phyloP scores from a whole-genome alignment of 2,888 invertebrate genomes.

The Drosophila kokeensis region DNA sequence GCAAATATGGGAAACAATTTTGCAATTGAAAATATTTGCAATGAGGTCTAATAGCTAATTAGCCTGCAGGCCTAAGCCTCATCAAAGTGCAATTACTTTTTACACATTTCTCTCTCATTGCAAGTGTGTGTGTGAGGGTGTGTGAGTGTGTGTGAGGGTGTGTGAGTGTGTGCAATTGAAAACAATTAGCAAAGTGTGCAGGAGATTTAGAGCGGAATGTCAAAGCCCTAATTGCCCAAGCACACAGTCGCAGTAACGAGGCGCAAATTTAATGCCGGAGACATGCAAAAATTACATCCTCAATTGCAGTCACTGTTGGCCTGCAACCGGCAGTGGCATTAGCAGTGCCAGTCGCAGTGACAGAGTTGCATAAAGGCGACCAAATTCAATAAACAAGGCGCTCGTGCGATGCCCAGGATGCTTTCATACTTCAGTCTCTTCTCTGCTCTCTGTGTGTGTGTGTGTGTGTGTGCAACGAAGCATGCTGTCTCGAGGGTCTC shows the following conservation, averaged over 20 bases:
- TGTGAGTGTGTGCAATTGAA: conserved; percentile 67
- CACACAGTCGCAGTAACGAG: conserved; percentile 44
- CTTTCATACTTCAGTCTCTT: conserved; percentile 1
- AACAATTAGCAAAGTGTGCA: conserved; percentile 79
- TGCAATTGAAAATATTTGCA: conserved; percentile 38
- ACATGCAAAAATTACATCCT: conserved; percentile 80
- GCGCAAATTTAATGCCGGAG: conserved; percentile 73
- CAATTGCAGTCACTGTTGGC: conserved; percentile 55
- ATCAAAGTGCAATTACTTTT: conserved; percentile 61
- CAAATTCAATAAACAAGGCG: conserved; percentile 78
- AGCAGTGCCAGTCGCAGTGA: no score
- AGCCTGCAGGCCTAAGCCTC: conserved; percentile 48
- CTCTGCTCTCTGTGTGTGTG: conserved; percentile 6
- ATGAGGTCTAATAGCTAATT: conserved; percentile 57
- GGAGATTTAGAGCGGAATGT: conserved; percentile 79
- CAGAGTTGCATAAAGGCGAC: conserved; percentile 50
- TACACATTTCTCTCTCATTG: conserved; percentile 8
- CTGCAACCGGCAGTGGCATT: conserved; percentile 1
- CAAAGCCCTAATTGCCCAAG: conserved; percentile 68
- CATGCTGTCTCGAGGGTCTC: conserved; percentile 51
- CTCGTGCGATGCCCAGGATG: conserved; percentile 65
- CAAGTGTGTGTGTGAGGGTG: conserved; percentile 39
- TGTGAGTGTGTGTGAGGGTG: conserved; percentile 2
- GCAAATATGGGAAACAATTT: conserved; percentile 40
- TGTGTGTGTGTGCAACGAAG: conserved; percentile 48